Percentiles rank a stretch among this genome's conserved stretches.
phyloP scores from a whole-genome alignment of 2,797 vertebrate genomes.

The Thunnus albacares region DNA sequence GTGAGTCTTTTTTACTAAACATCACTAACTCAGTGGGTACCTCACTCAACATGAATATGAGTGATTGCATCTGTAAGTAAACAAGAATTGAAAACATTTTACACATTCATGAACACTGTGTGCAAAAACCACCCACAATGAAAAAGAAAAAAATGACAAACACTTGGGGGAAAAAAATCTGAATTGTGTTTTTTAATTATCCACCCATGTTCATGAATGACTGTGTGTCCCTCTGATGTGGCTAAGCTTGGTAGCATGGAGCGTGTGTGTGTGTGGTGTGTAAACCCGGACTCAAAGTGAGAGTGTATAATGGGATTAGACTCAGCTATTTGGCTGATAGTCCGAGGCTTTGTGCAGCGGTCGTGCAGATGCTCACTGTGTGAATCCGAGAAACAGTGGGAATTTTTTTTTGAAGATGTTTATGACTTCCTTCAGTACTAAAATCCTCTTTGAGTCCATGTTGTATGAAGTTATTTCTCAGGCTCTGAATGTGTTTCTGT shows the following conservation, averaged over 20 bases:
- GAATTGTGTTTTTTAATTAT: slow-evolving; percentile 53
- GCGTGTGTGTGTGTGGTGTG: slow-evolving; percentile 3
- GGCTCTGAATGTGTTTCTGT: slow-evolving; percentile 16
- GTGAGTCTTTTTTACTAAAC: not conserved
- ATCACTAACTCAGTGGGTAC: not conserved
- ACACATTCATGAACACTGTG: slow-evolving; percentile 23
- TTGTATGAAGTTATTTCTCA: slow-evolving; percentile 20
- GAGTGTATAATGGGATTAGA: slow-evolving; percentile 70
- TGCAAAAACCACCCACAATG: not conserved
- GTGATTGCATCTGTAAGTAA: not conserved
- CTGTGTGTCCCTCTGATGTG: slow-evolving; percentile 52
- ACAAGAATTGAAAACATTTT: slow-evolving; percentile 20
- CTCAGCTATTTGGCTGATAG: slow-evolving; percentile 59
- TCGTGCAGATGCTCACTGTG: slow-evolving; percentile 47
- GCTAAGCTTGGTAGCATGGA: slow-evolving; percentile 31
- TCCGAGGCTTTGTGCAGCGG: slow-evolving; percentile 56
- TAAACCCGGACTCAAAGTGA: slow-evolving; percentile 55
- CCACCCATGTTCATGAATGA: slow-evolving; percentile 45
- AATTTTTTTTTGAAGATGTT: slow-evolving; percentile 49
- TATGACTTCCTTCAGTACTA: slow-evolving; percentile 52
- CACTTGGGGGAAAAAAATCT: not conserved
- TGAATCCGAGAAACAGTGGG: slow-evolving; percentile 51
- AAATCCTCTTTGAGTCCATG: slow-evolving; percentile 44
- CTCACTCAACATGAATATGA: not conserved
- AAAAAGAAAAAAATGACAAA: slow-evolving; percentile 14